Base-by-base conservation (phyloP, 2,797 vertebrate species). In the Bradypodion pumilum region DNA sequence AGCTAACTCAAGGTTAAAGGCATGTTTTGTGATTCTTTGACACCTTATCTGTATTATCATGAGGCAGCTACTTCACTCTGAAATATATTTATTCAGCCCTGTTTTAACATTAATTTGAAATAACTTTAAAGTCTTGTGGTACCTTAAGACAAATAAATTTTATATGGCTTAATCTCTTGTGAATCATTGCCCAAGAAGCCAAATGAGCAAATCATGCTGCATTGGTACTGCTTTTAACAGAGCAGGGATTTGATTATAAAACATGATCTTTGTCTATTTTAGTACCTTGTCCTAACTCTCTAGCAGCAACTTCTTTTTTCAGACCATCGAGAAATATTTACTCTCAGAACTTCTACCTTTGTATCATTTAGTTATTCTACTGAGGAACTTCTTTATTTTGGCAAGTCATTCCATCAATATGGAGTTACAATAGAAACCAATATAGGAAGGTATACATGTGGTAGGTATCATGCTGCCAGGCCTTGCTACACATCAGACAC, bases 381-480 rank as follows among this genome's bases (percentile, higher is more conserved):
- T 62, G 27, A 12, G 49, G 49, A 77, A 82, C 2, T 23, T 7
- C 21, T 42, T 4, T 13, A n/a, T 44, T 73, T 37, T 1, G 10
- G 29, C 44, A 63, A 65, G 8, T 15, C 59, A 29, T 62, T 46
- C 40, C 13, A 56, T 60, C 23, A 35, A 35, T n/a, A 9, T 70
- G 76, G 32, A 82, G 72, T 1, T 6, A 78, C 42, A 13, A 16
- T 42, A 10, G 46, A 23, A 10, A 1, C 0, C 19, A 70, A 19
- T 15, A 29, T 35, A 7, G 23, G 15, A 19, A 5, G 27, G 81
- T 46, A 62, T 4, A 4, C 49, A 49, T 82, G 21, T 44, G 74
- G 42, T 40, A 81, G 60, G 88, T 84, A 70, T 87, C 80, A 78
- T 52, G 75, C 65, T 89, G 75, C 29, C 85, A 86, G 88, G 92